phyloP scores from a whole-genome alignment of 2,113 vertebrate genomes.

The Apeltes quadracus region DNA sequence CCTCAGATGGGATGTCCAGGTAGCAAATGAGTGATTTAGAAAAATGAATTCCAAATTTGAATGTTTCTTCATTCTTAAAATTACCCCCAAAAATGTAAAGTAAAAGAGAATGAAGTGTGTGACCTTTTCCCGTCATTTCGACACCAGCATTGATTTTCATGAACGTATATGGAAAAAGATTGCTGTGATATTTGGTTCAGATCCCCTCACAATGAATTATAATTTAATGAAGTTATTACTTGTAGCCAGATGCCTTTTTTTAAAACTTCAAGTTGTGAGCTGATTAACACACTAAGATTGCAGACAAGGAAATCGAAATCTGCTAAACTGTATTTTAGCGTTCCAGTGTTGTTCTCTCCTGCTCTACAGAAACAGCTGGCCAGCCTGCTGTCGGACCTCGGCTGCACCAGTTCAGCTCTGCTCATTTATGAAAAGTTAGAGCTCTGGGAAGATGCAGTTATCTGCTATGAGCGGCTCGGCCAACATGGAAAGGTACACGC shows the following conservation, averaged over 20 bases:
- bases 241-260: neutral
- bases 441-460: conserved; percentile 96
- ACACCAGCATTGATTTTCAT: neutral
- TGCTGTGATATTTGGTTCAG: neutral
- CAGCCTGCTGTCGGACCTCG: conserved; percentile 88
- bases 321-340: neutral
- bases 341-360: neutral
- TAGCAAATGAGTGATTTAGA: conserved; percentile 47
- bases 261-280: neutral
- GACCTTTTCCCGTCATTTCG: no score
- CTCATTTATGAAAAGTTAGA: conserved; percentile 91
- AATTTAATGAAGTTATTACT: neutral
- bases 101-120: no score
- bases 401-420: conserved; percentile 90
- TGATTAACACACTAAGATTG: neutral
- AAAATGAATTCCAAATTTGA: neutral
- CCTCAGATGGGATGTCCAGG: conserved; percentile 90
- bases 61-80: neutral
- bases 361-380: conserved; percentile 88
- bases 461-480: conserved; percentile 92
- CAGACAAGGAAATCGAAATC: neutral
- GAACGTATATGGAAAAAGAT: neutral
- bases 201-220: neutral
- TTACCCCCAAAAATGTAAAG: no score
- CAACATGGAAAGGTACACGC: conserved; percentile 92